Percentiles rank a stretch among this genome's conserved stretches.
Conservation (phyloP, 2,888 invertebrate species). For the Tetheella fluctuosa region DNA sequence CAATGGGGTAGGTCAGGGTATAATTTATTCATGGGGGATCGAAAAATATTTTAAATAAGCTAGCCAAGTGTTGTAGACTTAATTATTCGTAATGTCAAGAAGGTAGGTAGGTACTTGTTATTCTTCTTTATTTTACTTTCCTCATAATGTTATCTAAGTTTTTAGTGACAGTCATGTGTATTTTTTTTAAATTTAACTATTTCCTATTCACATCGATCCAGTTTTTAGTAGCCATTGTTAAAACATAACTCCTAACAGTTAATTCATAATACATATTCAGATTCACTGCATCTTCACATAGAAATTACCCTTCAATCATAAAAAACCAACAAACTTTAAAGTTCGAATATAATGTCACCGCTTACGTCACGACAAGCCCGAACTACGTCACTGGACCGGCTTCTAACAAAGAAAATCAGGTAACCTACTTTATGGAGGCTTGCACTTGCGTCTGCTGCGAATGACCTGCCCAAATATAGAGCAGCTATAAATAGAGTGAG, state of each 20-base stretch:
- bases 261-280: too few species aligned
- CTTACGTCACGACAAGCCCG: conserved; percentile 66
- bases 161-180: too few species aligned
- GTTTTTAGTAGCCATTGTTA: too few species aligned
- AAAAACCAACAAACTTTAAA: conserved; percentile 21
- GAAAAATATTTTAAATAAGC: too few species aligned
- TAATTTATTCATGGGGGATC: neutral
- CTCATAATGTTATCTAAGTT: too few species aligned
- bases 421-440: conserved; percentile 78
- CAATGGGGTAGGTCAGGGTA: neutral
- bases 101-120: too few species aligned
- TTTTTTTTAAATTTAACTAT: too few species aligned
- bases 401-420: conserved; percentile 80
- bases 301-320: neutral
- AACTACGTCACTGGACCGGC: conserved; percentile 70
- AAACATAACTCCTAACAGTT: too few species aligned
- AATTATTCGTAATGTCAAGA: too few species aligned
- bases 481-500: conserved; percentile 75
- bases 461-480: conserved; percentile 82
- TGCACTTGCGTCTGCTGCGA: conserved; percentile 74
- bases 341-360: conserved; percentile 28
- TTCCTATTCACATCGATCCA: too few species aligned
- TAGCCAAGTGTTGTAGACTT: too few species aligned
- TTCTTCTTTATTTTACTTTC: too few species aligned
- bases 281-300: neutral